Conservation (phyloP, 2,797 vertebrate genomes). For the Clarias pachynema region DNA sequence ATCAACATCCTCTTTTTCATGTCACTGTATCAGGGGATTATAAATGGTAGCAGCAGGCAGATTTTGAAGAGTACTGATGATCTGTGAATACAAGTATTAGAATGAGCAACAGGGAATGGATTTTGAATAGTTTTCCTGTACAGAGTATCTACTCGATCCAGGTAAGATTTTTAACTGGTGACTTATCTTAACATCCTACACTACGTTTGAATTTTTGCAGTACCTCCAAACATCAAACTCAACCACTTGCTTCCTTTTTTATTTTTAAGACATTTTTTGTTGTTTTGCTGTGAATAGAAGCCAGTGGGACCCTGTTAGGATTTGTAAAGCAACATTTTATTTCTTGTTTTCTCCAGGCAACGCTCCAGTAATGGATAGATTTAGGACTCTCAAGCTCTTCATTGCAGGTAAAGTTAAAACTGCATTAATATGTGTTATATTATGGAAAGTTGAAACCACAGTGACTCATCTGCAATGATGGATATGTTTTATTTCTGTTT, state of each 20-base stretch:
- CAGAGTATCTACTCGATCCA: not conserved
- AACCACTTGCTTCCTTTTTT: not conserved
- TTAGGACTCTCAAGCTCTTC: not conserved
- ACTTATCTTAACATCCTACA: not conserved
- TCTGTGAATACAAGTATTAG: not conserved
- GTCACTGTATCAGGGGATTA: not conserved
- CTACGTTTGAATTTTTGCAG: not conserved
- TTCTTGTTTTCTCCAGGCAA: not conserved
- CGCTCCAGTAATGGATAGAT: not conserved
- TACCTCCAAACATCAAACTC: not conserved
- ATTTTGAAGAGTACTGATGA: not conserved
- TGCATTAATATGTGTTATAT: not conserved
- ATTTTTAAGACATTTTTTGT: not conserved
- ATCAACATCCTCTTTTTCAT: not conserved
- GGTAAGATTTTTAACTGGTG: not conserved
- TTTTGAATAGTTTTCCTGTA: not conserved
- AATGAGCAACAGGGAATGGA: not conserved
- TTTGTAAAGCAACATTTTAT: not conserved
- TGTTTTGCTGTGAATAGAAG: not conserved
- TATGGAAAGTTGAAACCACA: not conserved
- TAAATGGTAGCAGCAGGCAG: not conserved
- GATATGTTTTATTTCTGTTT: not conserved
- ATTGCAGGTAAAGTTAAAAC: not conserved
- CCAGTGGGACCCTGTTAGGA: too few species aligned
- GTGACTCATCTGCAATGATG: not conserved